Base-by-base conservation (phyloP, 2,888 invertebrate species). In the Beris chalybata region DNA sequence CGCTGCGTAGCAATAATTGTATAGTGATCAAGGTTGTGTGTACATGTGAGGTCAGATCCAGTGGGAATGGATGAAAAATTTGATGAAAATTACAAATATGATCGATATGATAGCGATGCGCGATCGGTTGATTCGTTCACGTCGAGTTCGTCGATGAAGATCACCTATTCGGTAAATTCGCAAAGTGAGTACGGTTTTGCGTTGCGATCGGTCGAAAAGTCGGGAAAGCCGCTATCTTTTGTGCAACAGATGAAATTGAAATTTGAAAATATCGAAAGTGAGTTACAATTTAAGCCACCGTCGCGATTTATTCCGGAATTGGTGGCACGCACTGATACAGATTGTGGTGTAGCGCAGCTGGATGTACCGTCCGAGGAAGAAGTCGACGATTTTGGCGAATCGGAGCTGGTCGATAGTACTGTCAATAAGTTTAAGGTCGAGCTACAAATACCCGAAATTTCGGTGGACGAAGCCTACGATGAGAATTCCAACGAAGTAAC, bases 351-450 rank as follows among this genome's bases (percentile, higher is more conserved):
- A 7, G 72, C 75, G 5, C 44, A 4, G 5, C 6, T 9, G 63
- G 79, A 79, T 67, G 76, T 75, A 66, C 78, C 75, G 11, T 78
- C 79, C 5, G 79, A 79, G 65, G 80, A 79, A 70, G 79, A 80
- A 57, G 76, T 78, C 7, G 80, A 79, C 45, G 75, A 74, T 63
- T 74, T 76, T 45, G 68, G 61, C 61, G 72, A 72, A 43, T 68
- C 61, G 29, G 72, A 71, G 30, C 55, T 47, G 4, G 50, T 32
- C 57, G 57, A 15, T 47, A 47, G 15, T 5, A 44, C 22, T 4
- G 43, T 58, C 22, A n/a, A 50, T 7, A 54, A 64, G 15, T 54
- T 45, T 44, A 13, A 44, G 13, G 54, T 54, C 22, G 64, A 54
- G 45, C 43, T 64, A 12, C 45, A 54, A 45, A 47, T 65, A 22